A percentile compares a stretch with the other conserved stretches of the same genome.
phyloP scores from a whole-genome alignment of 1,140 invertebrate genomes.

The Aphaenogaster rudis region DNA sequence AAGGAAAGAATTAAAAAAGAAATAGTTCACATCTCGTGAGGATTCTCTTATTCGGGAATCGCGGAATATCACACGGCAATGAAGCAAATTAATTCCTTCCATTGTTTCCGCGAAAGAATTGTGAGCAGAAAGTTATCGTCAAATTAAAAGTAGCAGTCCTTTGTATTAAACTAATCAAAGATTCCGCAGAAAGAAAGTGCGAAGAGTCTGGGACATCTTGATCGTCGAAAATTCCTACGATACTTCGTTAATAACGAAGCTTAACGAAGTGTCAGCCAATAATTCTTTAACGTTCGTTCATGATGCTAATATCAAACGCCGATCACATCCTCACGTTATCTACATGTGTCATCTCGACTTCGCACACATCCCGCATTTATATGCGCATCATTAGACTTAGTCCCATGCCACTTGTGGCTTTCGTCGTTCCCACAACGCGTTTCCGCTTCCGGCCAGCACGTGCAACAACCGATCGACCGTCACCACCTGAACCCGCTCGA shows the following conservation, averaged over 20 bases:
- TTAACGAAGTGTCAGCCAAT: slow-evolving; percentile 3
- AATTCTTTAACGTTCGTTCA: slow-evolving; percentile 51
- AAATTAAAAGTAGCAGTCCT: not conserved
- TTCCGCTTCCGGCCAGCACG: slow-evolving; percentile 82
- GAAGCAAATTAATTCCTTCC: slow-evolving; percentile 9
- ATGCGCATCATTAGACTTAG: slow-evolving; percentile 79
- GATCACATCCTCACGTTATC: slow-evolving; percentile 73
- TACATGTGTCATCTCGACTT: slow-evolving; percentile 79
- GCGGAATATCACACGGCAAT: slow-evolving; percentile 1
- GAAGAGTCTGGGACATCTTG: not conserved
- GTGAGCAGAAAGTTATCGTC: slow-evolving; percentile 8
- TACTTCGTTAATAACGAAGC: slow-evolving; percentile 6
- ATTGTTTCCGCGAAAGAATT: not conserved
- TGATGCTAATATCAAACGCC: slow-evolving; percentile 61
- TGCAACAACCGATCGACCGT: slow-evolving; percentile 76
- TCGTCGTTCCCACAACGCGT: slow-evolving; percentile 78
- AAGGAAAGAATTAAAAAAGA: not conserved
- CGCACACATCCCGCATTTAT: slow-evolving; percentile 76
- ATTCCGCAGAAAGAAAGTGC: not conserved
- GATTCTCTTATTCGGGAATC: not conserved
- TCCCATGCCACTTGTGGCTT: slow-evolving; percentile 75
- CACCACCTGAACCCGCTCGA: slow-evolving; percentile 68
- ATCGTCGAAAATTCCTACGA: not conserved
- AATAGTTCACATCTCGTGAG: not conserved
- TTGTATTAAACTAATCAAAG: not conserved